Evolutionary conservation across 2,113 vertebrate genomes (phyloP).

Genomic region (Bothrops jararaca): DNA sequence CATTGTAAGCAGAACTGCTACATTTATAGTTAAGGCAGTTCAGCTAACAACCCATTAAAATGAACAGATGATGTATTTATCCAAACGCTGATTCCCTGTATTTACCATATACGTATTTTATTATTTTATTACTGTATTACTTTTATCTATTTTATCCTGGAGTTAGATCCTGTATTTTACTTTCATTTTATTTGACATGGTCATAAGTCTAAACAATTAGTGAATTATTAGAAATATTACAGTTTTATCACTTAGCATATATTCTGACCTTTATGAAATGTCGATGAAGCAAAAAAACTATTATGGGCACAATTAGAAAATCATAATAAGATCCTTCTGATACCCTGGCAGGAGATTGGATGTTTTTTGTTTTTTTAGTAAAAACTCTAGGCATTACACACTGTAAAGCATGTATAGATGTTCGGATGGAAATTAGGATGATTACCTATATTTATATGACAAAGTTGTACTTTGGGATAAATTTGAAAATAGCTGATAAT

Average conservation of each 20-base stretch:
- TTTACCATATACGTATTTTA: not conserved
- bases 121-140: not conserved
- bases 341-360: not conserved
- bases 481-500: not conserved
- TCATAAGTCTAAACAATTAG: not conserved
- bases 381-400: not conserved
- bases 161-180: not conserved
- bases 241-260: not conserved
- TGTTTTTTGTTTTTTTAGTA: not conserved
- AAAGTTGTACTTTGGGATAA: not conserved
- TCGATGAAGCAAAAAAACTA: not conserved
- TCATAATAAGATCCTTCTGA: not conserved
- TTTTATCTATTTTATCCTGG: not conserved
- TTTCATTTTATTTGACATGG: not conserved
- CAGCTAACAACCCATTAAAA: not conserved
- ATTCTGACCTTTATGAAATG: not conserved
- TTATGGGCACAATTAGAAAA: not conserved
- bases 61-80: not conserved
- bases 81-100: not conserved
- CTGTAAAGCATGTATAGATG: not conserved
- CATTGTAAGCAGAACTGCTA: not conserved
- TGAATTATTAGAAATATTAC: not conserved
- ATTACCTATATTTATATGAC: not conserved
- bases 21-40: not conserved
- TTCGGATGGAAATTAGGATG: not conserved